Percentiles rank a stretch among this genome's conserved stretches.
Conservation (phyloP, 1,140 invertebrate genomes). For the Subanguina moxae region DNA sequence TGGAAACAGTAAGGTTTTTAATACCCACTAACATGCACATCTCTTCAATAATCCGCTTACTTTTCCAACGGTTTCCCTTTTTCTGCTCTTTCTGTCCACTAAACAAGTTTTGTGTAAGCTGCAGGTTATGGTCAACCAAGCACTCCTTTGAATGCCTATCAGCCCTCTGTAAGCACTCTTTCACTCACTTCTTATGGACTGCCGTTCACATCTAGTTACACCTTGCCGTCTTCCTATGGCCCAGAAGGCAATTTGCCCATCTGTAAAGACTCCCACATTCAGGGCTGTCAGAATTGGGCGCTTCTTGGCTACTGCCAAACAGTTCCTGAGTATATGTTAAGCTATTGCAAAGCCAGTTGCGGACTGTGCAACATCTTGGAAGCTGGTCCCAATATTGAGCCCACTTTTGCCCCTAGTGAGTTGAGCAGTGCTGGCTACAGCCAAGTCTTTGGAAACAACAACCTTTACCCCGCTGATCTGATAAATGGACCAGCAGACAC, state of each 20-base stretch:
- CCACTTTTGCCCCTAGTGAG: neutral
- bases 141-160: too few species aligned
- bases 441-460: neutral
- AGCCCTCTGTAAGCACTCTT: too few species aligned
- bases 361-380: slow-evolving; percentile 12
- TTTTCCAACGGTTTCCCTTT: too few species aligned
- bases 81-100: too few species aligned
- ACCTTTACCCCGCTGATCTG: neutral
- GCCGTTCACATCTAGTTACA: neutral
- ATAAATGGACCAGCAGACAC: neutral
- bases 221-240: neutral
- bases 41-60: too few species aligned
- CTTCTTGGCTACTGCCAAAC: slow-evolving; percentile 16
- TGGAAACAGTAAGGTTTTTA: too few species aligned
- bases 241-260: neutral
- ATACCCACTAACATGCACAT: too few species aligned
- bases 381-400: neutral
- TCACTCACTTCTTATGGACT: neutral
- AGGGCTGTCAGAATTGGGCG: slow-evolving; percentile 27
- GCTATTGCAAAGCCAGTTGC: slow-evolving; percentile 26
- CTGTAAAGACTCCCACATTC: slow-evolving; percentile 29
- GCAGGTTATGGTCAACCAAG: too few species aligned
- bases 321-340: slow-evolving; percentile 26
- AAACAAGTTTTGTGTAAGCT: too few species aligned
- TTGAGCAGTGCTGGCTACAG: neutral